These are phyloP conservation scores for Lutraria rhynchaena DNA, from an alignment of 1,140 invertebrate species.

Conservation along the genomic window DNA sequence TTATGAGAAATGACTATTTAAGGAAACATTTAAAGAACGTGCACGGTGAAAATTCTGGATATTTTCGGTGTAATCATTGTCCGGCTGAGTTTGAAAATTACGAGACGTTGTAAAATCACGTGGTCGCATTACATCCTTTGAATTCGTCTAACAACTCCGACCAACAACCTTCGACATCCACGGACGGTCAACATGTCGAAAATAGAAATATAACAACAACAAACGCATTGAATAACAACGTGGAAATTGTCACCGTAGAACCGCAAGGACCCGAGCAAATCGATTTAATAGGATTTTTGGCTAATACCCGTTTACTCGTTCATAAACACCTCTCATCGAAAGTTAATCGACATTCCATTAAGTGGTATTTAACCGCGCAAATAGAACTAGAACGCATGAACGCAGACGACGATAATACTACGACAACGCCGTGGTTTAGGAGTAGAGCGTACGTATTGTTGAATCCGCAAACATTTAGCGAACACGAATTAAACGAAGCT, in stretches of 20 bases:
- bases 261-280: neutral
- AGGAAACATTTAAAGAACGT: too few relatives aligned
- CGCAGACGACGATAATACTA: neutral
- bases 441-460: constrained; percentile 1
- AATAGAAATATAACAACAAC: too few relatives aligned
- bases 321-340: neutral
- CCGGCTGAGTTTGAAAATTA: too few relatives aligned
- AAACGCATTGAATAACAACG: neutral
- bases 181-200: too few relatives aligned
- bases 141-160: too few relatives aligned
- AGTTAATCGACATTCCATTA: neutral
- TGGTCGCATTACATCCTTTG: too few relatives aligned
- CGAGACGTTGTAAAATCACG: too few relatives aligned
- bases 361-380: constrained; percentile 15
- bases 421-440: neutral
- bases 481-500: too few relatives aligned
- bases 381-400: constrained; percentile 2
- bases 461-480: neutral
- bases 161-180: too few relatives aligned
- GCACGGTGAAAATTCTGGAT: too few relatives aligned
- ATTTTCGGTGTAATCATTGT: too few relatives aligned
- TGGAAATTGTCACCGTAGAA: neutral
- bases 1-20: constrained; percentile 1
- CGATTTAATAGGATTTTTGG: constrained; percentile 20
- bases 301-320: neutral